Base-by-base conservation (phyloP, 2,888 invertebrate species). In the Pediacus dermestoides region DNA sequence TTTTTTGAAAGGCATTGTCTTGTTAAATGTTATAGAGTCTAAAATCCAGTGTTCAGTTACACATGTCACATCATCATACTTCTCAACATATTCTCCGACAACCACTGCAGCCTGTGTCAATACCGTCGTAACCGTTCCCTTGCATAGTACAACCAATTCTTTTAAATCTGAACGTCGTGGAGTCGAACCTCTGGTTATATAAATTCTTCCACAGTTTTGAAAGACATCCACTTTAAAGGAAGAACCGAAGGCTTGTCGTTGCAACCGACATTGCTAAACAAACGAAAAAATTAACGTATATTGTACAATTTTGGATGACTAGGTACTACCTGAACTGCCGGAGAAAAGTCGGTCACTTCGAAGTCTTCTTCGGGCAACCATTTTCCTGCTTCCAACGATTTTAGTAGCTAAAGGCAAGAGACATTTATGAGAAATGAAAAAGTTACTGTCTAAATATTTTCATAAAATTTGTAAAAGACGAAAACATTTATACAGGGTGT, bases 351-450 rank as follows among this genome's bases (percentile, higher is more conserved):
- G 1, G 66, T 69, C 42, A 85, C 70, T 60, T 89, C 88, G 64
- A 77, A 89, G 1, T 74, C 71, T 45, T 79, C 77, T 53, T 88
- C 88, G 13, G 76, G 71, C 10, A 86, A 43, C 90, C 90, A 91
- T 14, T 67, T 64, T 0, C 73, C 74, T 0, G 67, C 72, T 37
- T 74, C 74, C 2, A 78, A 55, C 0, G 84, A 85, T 37, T 78
- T 72, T 4, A 70, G 50, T 0, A 76, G 70, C 76, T 76, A 48
- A 13, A 64, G n/a, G n/a, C n/a, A n/a, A n/a, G n/a, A 60, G 39
- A 49, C 41, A 40, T 41, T 4, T 23, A 12, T 28, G 4, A 6
- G 21, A 32, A 6, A 32, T n/a, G n/a, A n/a, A n/a, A n/a, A n/a
- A n/a, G n/a, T n/a, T n/a, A n/a, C n/a, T n/a, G n/a, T n/a, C n/a